A percentile compares a stretch with the other conserved stretches of the same genome.
These are phyloP conservation scores for Tenthredo amoena DNA, from an alignment of 2,888 invertebrate species.

Conservation along the genomic window DNA sequence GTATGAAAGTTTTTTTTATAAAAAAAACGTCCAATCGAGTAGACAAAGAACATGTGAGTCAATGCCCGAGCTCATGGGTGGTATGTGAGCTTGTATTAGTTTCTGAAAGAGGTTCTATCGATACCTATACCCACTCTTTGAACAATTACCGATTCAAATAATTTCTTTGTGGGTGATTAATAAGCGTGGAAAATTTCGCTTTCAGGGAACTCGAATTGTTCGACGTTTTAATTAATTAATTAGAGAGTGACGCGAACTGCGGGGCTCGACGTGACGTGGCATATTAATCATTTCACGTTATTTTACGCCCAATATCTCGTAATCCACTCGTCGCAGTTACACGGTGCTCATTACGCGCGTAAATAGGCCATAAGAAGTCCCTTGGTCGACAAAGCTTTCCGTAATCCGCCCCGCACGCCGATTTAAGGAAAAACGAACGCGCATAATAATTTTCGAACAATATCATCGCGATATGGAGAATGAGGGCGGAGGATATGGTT, in stretches of 20 bases:
- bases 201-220: constrained; percentile 4
- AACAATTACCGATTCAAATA: constrained; percentile 19
- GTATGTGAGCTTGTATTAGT: not conserved
- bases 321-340: constrained; percentile 1
- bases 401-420: not conserved
- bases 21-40: not conserved
- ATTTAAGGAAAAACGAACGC: not conserved
- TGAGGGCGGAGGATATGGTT: not conserved
- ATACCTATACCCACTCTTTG: not conserved
- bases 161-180: not conserved
- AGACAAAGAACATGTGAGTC: not conserved
- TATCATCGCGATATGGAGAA: not conserved
- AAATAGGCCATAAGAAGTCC: constrained; percentile 21
- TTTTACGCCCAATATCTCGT: constrained; percentile 24
- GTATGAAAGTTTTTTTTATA: not conserved
- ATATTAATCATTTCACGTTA: constrained; percentile 58
- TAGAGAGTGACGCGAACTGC: not conserved
- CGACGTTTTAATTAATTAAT: constrained; percentile 33
- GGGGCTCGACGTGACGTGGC: not conserved
- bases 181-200: constrained; percentile 8
- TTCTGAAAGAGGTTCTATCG: not conserved
- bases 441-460: constrained; percentile 45
- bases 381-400: not conserved
- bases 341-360: constrained; percentile 19
- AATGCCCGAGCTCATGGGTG: not conserved